Conservation (phyloP, 2,113 vertebrate species). For the Ochotona curzoniae region DNA sequence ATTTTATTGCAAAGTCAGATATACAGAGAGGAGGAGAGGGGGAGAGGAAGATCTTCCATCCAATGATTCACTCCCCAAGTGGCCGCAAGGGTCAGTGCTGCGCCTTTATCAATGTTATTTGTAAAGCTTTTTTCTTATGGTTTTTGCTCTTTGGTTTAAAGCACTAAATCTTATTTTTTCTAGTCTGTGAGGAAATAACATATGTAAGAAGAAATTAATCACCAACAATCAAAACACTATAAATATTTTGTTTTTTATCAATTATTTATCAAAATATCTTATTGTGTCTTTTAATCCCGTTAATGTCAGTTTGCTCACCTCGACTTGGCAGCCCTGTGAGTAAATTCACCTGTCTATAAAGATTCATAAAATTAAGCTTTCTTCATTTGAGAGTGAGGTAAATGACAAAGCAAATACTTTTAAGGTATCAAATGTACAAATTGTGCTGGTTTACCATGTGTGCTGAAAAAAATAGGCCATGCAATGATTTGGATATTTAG, state of each 20-base stretch:
- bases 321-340: background rate
- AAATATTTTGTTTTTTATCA: background rate
- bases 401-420: background rate
- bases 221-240: background rate
- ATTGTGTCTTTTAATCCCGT: background rate
- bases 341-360: background rate
- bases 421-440: background rate
- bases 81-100: background rate
- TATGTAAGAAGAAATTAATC: background rate
- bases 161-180: background rate
- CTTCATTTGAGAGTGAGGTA: background rate
- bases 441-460: background rate
- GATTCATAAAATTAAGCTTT: background rate
- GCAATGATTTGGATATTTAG: background rate
- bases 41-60: too few species aligned
- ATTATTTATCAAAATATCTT: background rate
- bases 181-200: background rate
- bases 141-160: background rate
- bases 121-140: background rate
- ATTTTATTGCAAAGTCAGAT: too few species aligned
- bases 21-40: too few species aligned
- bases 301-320: background rate
- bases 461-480: background rate
- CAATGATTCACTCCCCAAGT: too few species aligned
- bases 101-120: background rate